Evolutionary conservation across 2,113 vertebrate species (phyloP).

Genomic region (Laticauda laticaudata): DNA sequence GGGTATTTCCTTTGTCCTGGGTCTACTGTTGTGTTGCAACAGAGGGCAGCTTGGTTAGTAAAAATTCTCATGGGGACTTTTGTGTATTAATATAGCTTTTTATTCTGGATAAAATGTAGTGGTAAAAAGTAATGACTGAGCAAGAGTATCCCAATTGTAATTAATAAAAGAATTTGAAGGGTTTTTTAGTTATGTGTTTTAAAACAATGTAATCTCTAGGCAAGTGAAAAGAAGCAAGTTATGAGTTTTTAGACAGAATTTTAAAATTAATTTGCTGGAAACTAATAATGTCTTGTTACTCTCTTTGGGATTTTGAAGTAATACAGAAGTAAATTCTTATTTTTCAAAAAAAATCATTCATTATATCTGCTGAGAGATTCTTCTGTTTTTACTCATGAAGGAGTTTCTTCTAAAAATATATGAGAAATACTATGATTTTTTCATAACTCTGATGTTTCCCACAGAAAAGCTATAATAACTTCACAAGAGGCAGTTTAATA

Average conservation of each 20-base stretch:
- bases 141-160: neutral
- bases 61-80: neutral
- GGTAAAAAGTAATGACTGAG: neutral
- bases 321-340: constrained; percentile 51
- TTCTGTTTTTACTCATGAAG: neutral
- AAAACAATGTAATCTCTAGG: neutral
- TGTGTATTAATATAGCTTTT: neutral
- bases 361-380: constrained; percentile 33
- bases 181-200: neutral
- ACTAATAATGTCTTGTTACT: neutral
- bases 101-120: neutral
- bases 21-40: neutral
- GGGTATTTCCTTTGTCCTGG: neutral
- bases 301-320: constrained; percentile 24
- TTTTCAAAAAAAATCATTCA: neutral
- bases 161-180: neutral
- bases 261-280: neutral
- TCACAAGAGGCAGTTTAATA: neutral
- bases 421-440: neutral
- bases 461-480: rapidly evolving
- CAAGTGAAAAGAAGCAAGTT: neutral
- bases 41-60: neutral
- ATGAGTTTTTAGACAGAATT: neutral
- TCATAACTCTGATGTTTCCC: neutral
- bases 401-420: neutral